Base-by-base conservation (phyloP, 2,797 vertebrate species). In the Acanthis flammea region DNA sequence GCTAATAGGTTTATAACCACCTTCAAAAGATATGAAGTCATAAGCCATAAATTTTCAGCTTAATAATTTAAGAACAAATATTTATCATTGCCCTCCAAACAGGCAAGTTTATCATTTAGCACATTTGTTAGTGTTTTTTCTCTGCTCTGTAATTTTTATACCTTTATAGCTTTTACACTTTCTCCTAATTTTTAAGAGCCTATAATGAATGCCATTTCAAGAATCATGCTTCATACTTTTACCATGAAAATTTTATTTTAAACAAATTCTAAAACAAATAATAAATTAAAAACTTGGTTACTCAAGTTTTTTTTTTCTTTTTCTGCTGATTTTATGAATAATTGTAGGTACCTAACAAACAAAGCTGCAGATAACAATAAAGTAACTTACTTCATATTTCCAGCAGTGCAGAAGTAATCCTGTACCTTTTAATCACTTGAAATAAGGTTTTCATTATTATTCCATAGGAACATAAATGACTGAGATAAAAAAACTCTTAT, bases 1-100 rank as follows among this genome's bases (percentile, higher is more conserved):
- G 66, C 60, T 67, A 68, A 70, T 80, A 73, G 79, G 73, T 94
- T 88, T 90, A 57, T 33, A 80, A 47, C 68, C 51, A 75, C 80
- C 51, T 57, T 85, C 61, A 79, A 79, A 84, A 92, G 27, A 37
- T 15, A 30, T 5, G 41, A 62, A 78, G 30, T n/a, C 4, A 5
- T n/a, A 80, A 72, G 18, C 21, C 11, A 42, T 61, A 77, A 50
- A 41, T 85, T 87, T 66, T 51, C 72, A 87, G 39, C 50, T 66
- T 91, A 71, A 54, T 67, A 92, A 89, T 82, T 89, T 71, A 57
- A 76, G 53, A 80, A 67, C 30, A 92, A 93, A 92, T 88, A 94
- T 80, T 93, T 91, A 80, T 16, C 8, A 28, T 33, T 85, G 12
- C 21, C 25, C n/a, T 54, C 9, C 50, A 57, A 74, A 18, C 27